phyloP scores from a whole-genome alignment of 1,140 invertebrate genomes.

The Limonius californicus region DNA sequence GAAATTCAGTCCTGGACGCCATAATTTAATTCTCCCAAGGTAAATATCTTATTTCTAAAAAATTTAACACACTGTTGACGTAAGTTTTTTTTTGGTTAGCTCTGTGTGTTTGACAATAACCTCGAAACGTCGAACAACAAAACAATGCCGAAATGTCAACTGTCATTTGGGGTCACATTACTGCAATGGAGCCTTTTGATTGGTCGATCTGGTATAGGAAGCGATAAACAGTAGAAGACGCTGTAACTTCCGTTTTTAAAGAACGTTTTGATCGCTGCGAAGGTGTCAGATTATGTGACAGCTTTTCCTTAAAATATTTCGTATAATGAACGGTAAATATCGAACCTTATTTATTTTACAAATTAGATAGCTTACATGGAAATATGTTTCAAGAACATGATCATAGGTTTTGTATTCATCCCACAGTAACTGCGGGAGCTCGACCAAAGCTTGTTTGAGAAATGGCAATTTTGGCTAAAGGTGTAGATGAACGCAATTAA shows the following conservation, averaged over 20 bases:
- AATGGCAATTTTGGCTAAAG: constrained; percentile 3
- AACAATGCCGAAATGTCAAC: background rate
- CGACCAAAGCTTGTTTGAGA: constrained; percentile 10
- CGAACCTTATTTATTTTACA: too few species aligned
- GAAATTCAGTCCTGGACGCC: constrained; percentile 36
- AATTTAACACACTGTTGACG: too few species aligned
- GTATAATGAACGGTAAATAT: too few species aligned
- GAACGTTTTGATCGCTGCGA: too few species aligned
- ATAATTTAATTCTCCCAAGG: constrained; percentile 10
- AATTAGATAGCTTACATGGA: background rate
- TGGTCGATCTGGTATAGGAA: too few species aligned
- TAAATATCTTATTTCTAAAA: too few species aligned
- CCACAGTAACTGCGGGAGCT: background rate
- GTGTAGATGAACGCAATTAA: constrained; percentile 4
- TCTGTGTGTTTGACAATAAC: too few species aligned
- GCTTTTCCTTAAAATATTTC: too few species aligned
- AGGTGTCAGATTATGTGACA: too few species aligned
- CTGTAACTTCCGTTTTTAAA: background rate
- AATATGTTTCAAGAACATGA: background rate
- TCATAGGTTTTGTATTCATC: background rate
- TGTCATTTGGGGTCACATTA: too few species aligned
- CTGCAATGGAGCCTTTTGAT: too few species aligned
- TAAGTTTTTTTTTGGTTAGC: too few species aligned
- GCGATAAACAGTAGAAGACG: background rate
- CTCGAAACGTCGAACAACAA: background rate